Conservation (phyloP, 2,888 invertebrate species). For the Phaedon cochleariae region DNA sequence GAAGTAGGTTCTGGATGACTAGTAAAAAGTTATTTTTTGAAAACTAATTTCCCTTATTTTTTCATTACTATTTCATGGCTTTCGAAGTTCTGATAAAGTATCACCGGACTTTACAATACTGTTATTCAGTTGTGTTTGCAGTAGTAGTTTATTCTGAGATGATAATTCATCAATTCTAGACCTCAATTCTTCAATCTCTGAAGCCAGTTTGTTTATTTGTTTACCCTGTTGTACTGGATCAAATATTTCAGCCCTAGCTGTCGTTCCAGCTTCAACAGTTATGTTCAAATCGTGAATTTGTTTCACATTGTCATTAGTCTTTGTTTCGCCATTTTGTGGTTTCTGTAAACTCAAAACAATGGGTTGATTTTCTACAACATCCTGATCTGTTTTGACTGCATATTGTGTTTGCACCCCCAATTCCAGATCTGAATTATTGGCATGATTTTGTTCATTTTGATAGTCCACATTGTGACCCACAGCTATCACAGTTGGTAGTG, state of each 20-base stretch:
- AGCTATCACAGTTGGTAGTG: slow-evolving; percentile 11
- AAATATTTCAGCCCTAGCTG: slow-evolving; percentile 14
- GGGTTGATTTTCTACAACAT: neutral
- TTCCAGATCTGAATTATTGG: slow-evolving; percentile 12
- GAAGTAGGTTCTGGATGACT: slow-evolving; percentile 43
- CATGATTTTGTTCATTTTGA: slow-evolving; percentile 21
- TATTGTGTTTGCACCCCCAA: neutral
- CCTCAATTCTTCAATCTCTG: slow-evolving; percentile 57
- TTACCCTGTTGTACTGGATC: slow-evolving; percentile 52
- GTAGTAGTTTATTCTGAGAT: slow-evolving; percentile 52
- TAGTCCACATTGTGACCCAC: slow-evolving; percentile 8
- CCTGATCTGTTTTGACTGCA: neutral
- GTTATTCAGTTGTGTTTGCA: slow-evolving; percentile 40
- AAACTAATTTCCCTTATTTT: slow-evolving; percentile 29
- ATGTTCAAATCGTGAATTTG: slow-evolving; percentile 17
- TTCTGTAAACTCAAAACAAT: slow-evolving; percentile 5
- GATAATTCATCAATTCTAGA: slow-evolving; percentile 56
- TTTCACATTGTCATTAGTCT: slow-evolving; percentile 20
- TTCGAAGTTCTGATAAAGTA: slow-evolving; percentile 43
- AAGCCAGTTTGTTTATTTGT: slow-evolving; percentile 56
- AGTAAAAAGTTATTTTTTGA: slow-evolving; percentile 45
- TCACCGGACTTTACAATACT: slow-evolving; percentile 30
- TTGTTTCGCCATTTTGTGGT: neutral
- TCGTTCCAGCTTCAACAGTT: neutral
- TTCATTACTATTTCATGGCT: slow-evolving; percentile 29